Percentiles rank a stretch among this genome's conserved stretches.
These are phyloP conservation scores for Alaudala cheleensis DNA, from an alignment of 2,113 vertebrate species.

Conservation along the genomic window DNA sequence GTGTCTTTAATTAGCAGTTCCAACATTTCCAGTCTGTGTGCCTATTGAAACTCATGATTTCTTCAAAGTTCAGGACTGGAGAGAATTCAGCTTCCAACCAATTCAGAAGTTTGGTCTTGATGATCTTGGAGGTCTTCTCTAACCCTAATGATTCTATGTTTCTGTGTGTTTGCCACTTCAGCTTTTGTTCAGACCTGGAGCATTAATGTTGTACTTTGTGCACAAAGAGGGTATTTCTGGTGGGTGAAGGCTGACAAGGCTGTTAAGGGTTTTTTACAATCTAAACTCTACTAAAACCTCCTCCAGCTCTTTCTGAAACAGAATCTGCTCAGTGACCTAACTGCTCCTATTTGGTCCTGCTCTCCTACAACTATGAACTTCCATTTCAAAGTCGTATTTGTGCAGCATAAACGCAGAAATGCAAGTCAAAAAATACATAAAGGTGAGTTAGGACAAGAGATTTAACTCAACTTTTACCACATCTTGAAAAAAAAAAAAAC, in stretches of 20 bases:
- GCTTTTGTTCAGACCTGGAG: neutral
- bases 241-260: neutral
- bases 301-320: neutral
- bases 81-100: fast-evolving
- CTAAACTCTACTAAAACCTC: neutral
- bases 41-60: neutral
- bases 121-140: neutral
- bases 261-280: neutral
- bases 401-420: neutral
- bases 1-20: neutral
- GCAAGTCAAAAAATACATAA: neutral
- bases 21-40: neutral
- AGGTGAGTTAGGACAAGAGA: neutral
- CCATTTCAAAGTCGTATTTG: neutral
- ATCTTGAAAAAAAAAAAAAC: neutral
- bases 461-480: neutral
- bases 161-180: neutral
- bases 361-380: neutral
- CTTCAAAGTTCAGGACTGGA: neutral
- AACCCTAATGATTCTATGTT: neutral
- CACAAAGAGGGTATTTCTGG: neutral
- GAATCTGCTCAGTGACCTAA: neutral
- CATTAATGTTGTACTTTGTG: neutral
- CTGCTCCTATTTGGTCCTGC: neutral
- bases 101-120: neutral